phyloP scores from a whole-genome alignment of 2,113 vertebrate species.

The Hippocampus mohnikei region DNA sequence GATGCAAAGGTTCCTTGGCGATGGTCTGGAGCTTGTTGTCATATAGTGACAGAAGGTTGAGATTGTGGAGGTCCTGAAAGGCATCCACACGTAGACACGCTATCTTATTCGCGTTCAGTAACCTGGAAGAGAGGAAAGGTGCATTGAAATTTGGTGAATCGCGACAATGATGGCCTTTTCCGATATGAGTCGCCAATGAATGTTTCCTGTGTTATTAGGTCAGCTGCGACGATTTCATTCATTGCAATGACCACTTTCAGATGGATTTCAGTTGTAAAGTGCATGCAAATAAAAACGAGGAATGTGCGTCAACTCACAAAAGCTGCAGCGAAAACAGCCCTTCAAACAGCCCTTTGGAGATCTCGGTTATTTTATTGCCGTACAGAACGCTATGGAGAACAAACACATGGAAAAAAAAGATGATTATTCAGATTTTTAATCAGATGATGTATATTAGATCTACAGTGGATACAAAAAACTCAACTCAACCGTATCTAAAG shows the following conservation, averaged over 20 bases:
- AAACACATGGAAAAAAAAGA: slow-evolving; percentile 9
- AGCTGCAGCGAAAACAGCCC: slow-evolving; percentile 94
- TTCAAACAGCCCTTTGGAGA: slow-evolving; percentile 93
- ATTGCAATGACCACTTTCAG: slow-evolving; percentile 37
- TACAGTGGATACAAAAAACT: neutral
- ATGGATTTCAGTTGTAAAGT: slow-evolving; percentile 38
- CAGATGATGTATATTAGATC: neutral
- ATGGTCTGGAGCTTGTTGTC: slow-evolving; percentile 99
- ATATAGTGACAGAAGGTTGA: slow-evolving; percentile 96
- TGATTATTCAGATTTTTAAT: neutral
- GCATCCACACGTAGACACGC: slow-evolving; percentile 95
- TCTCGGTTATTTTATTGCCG: slow-evolving; percentile 98
- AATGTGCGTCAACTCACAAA: slow-evolving; percentile 80
- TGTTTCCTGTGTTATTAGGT: slow-evolving; percentile 34
- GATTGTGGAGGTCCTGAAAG: slow-evolving; percentile 98
- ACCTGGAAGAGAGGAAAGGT: slow-evolving; percentile 69
- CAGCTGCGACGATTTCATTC: slow-evolving; percentile 37
- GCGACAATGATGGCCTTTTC: slow-evolving; percentile 18
- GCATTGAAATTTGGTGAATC: slow-evolving; percentile 2
- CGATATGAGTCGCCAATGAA: slow-evolving; percentile 26
- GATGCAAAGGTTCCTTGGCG: slow-evolving; percentile 94
- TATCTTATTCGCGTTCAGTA: slow-evolving; percentile 99
- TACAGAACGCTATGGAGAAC: slow-evolving; percentile 85
- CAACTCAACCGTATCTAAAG: too few species aligned
- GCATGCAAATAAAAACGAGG: slow-evolving; percentile 16